Evolutionary conservation across 2,797 vertebrate species (phyloP), one percentile per base, ranked within the genome.

Genomic region (Betta splendens): DNA sequence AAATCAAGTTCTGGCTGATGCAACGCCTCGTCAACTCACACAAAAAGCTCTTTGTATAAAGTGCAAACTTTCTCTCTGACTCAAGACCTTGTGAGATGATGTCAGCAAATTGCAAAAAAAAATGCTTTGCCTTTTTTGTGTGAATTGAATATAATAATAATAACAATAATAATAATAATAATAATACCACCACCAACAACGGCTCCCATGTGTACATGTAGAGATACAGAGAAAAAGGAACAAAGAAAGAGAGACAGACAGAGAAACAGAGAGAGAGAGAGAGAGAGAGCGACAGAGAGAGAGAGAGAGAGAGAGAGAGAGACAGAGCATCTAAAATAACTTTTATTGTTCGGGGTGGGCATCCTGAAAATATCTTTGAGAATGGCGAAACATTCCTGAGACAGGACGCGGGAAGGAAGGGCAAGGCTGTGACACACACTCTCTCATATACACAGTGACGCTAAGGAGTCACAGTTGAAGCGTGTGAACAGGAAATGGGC

Each of bases 401-500:
- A 84, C 71, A 80, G 65, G 69, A 84, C 29, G 40, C 71, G 69
- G 82, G 69, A 76, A 85, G 85, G 85, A 88, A 89, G 77, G 83
- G 77, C 74, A 80, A 56, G 57, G 36, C 73, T 64, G 23, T 47
- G 53, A 55, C 51, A 68, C 51, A 63, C 57, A 62, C 56, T 39
- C 46, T 61, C 46, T 40, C 16, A 26, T 51, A 40, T 37, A 49
- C 39, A 54, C 29, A 40, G 13, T 60, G 60, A 72, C 49, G 47
- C 38, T 47, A 46, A 58, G 32, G 46, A 62, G 72, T 45, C 64
- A 35, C 35, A 39, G 68, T 59, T 63, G 53, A 84, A 76, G 81
- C 79, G 74, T 89, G 87, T 88, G 87, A 90, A 89, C 85, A 63
- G 85, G 86, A 88, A 85, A 85, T 23, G 50, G 69, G 42, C 9